Evolutionary conservation across 2,797 vertebrate genomes (phyloP), one percentile per base, ranked within the genome.

Genomic region (Aulostomus chinensis): DNA sequence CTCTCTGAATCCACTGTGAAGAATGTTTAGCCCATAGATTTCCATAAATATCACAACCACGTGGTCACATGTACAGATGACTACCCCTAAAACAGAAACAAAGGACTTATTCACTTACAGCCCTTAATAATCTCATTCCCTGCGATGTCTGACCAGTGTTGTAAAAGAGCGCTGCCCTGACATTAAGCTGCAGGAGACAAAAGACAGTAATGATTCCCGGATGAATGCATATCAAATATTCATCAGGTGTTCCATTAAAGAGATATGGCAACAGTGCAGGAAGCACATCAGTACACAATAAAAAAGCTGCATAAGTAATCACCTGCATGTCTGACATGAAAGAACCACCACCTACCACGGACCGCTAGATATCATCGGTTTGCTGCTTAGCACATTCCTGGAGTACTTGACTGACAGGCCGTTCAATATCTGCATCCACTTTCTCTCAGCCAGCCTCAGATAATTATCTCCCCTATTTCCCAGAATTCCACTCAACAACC

Each of bases 161-260:
- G 28, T 36, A 14, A 36, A 57, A 15, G 16, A 41, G 31, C 26
- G 30, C 0, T 1, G 33, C 68, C 35, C 3, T 13, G 24, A 15
- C 29, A 41, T 36, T 58, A 24, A 48, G 12, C 22, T 39, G 20
- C 34, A 45, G 35, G 28, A 56, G 34, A 33, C 58, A 52, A 47
- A 7, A 42, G 9, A 33, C 38, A 83, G 73, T 53, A 70, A 86
- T 82, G 54, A 54, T 56, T 45, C 10, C 4, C 18, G n/a, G 34
- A 70, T 73, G 67, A 81, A 72, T 30, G 28, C 46, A 55, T 60
- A 80, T 85, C 15, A 84, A 82, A 78, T 76, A 85, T 86, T 78
- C 3, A 86, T 58, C 13, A 7, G 43, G 51, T 40, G 42, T 36
- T 68, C 63, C 62, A 64, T 74, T 82, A 57, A 76, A 66, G 51